A percentile compares a stretch with the other conserved stretches of the same genome.
Conservation (phyloP, 2,888 invertebrate species). For the Galeruca laticollis region DNA sequence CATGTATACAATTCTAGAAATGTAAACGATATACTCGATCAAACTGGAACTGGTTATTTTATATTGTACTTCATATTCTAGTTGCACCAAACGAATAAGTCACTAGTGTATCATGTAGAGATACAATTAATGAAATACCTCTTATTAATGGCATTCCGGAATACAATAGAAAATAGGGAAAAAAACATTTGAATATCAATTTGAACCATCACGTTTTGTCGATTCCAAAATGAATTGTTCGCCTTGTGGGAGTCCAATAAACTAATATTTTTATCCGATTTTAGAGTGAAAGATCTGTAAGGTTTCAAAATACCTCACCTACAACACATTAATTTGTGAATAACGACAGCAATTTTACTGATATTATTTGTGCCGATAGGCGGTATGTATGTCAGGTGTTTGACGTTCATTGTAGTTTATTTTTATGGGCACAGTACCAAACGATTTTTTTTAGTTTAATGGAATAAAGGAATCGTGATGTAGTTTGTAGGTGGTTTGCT, state of each 20-base stretch:
- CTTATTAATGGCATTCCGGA: not conserved
- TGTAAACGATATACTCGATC: too few species aligned
- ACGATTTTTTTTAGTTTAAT: not conserved
- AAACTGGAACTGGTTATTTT: too few species aligned
- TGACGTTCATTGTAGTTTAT: not conserved
- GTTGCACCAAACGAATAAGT: too few species aligned
- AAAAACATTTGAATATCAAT: not conserved
- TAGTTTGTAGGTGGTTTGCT: not conserved
- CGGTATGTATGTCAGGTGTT: not conserved
- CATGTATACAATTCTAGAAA: too few species aligned
- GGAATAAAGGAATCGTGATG: not conserved
- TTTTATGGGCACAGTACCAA: not conserved
- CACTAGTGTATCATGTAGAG: too few species aligned
- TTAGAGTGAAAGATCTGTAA: not conserved
- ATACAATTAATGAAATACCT: not conserved
- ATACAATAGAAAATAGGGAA: not conserved
- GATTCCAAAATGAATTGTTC: not conserved
- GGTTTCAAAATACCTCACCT: not conserved
- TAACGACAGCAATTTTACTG: not conserved
- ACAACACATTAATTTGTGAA: not conserved
- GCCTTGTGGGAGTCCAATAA: not conserved
- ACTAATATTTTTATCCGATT: not conserved
- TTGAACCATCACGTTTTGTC: slow-evolving; percentile 3
- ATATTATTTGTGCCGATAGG: not conserved
- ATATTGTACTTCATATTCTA: too few species aligned